Evolutionary conservation across 2,797 vertebrate species (phyloP), one percentile per base, ranked within the genome.

Genomic region (Numenius phaeopus): DNA sequence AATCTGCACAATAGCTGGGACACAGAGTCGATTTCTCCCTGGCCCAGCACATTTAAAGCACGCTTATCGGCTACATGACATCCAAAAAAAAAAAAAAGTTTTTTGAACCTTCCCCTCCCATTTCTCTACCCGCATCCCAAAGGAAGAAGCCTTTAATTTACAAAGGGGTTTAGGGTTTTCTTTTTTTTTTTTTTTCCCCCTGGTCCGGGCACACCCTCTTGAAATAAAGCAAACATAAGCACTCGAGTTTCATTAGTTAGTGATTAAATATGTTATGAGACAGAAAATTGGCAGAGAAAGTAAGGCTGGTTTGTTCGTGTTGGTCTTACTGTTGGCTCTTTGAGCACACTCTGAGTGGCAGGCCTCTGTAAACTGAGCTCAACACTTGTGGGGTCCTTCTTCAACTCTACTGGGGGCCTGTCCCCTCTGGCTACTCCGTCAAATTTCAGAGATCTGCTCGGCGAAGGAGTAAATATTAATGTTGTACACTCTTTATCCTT

Each of bases 331-430:
- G 84, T 96, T 80, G 94, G 91, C 77, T 98, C 97, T 94, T 96
- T 97, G 93, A 90, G 94, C 87, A 97, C 65, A 93, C 94, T 96
- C 73, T 96, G 96, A 95, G 98, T 96, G 83, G 93, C 94, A 86
- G 97, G 87, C 79, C 97, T 98, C 94, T 98, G 97, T 96, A 98
- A 97, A 97, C 86, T 97, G 88, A 98, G 97, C 95, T 98, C 98
- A 75, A 97, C 73, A 95, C 95, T 93, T 69, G 62, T 79, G 87
- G 83, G 93, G 75, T 98, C 97, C 71, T 97, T 97, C 93, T 98
- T 98, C 96, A 97, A 72, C 70, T 98, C 98, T 83, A 79, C 72
- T 0, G 58, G 93, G 57, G 95, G 65, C 40, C 75, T 87, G 6
- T 98, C 97, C 40, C 96, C 97, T 95, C 95, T 97, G 90, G 97